phyloP scores from a whole-genome alignment of 1,140 invertebrate species.

The Battus philenor region DNA sequence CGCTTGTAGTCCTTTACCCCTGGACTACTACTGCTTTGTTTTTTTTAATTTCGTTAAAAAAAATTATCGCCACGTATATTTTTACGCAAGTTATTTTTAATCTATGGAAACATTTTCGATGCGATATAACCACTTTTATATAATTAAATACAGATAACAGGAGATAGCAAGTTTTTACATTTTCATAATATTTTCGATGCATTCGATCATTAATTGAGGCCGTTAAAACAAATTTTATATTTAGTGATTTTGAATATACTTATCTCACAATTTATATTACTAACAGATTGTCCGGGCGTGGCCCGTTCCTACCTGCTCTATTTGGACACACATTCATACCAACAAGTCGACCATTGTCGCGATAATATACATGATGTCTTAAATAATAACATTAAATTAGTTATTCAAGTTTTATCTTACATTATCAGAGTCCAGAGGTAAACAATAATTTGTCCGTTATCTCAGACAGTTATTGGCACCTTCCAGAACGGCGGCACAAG shows the following conservation, averaged over 20 bases:
- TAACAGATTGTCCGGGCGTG: constrained; percentile 44
- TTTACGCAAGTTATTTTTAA: no score
- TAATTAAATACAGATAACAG: no score
- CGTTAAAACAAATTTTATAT: constrained; percentile 37
- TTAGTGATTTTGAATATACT: constrained; percentile 47
- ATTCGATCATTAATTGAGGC: constrained; percentile 29
- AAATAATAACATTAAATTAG: neutral
- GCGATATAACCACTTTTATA: no score
- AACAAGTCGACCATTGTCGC: neutral
- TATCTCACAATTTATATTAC: no score
- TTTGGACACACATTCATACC: constrained; percentile 8
- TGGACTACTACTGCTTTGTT: no score
- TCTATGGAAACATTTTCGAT: no score
- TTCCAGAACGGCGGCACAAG: neutral
- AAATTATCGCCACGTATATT: no score
- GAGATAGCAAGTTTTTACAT: no score
- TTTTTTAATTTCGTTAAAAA: no score
- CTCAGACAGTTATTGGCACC: neutral
- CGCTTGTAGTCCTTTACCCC: no score
- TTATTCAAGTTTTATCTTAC: neutral
- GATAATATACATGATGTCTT: no score
- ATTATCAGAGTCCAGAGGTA: neutral
- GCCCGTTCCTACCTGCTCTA: constrained; percentile 19
- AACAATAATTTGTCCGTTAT: neutral
- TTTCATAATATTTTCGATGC: no score